A percentile compares a stretch with the other conserved stretches of the same genome.
These are phyloP conservation scores for Drosophila birchii DNA, from an alignment of 2,888 invertebrate species.

Conservation along the genomic window DNA sequence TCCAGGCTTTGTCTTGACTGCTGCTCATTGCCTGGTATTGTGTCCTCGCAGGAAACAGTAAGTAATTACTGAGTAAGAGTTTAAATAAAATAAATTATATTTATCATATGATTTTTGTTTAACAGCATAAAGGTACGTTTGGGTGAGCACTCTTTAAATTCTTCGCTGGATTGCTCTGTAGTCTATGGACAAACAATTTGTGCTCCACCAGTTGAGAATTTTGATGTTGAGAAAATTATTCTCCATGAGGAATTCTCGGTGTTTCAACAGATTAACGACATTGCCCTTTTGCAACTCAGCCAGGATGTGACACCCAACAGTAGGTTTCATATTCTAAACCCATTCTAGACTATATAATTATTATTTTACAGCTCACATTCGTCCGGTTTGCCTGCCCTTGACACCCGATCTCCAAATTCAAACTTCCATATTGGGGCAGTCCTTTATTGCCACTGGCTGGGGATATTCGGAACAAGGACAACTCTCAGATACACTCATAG, in stretches of 20 bases:
- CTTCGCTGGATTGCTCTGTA: not conserved
- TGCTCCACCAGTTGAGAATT: not conserved
- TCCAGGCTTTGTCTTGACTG: conserved; percentile 1
- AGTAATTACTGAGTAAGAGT: not conserved
- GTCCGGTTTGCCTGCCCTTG: not conserved
- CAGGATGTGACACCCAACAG: not conserved
- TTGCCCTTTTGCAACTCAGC: not conserved
- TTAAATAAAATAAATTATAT: not conserved
- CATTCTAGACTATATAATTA: not conserved
- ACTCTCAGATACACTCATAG: not conserved
- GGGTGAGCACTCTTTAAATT: not conserved
- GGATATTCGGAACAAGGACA: not conserved
- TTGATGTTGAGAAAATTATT: conserved; percentile 1
- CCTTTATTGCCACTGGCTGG: not conserved
- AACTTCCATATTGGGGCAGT: not conserved
- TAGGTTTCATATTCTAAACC: not conserved
- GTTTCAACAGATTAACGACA: not conserved
- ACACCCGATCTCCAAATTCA: not conserved
- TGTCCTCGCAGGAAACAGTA: conserved; percentile 1
- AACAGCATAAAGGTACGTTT: not conserved
- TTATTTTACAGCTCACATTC: not conserved
- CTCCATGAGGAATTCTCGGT: not conserved
- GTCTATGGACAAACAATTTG: not conserved
- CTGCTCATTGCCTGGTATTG: not conserved
- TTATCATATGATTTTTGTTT: not conserved